Percentiles rank a stretch among this genome's conserved stretches.
These are phyloP conservation scores for Mimumesa dahlbomi DNA, from an alignment of 2,888 invertebrate genomes.

Conservation along the genomic window DNA sequence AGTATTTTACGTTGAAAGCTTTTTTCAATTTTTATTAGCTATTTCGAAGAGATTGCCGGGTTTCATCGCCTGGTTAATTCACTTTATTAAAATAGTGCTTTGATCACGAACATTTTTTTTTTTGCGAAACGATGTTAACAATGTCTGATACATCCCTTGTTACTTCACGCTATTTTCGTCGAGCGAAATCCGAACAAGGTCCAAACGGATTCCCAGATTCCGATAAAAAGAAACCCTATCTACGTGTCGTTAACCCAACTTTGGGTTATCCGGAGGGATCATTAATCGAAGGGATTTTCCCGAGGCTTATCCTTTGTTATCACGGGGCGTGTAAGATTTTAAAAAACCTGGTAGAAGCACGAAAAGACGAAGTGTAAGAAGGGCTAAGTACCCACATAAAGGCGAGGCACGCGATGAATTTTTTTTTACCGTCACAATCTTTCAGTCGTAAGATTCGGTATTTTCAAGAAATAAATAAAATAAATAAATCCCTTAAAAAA, in stretches of 20 bases:
- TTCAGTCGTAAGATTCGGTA: not conserved
- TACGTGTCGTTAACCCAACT: conserved; percentile 42
- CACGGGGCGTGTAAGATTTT: conserved; percentile 36
- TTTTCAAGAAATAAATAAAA: conserved; percentile 3
- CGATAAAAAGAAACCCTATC: conserved; percentile 28
- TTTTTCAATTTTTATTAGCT: too few species aligned
- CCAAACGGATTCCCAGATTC: not conserved
- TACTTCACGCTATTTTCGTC: conserved; percentile 24
- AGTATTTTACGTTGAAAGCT: too few species aligned
- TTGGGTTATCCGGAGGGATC: conserved; percentile 57
- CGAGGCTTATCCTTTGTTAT: conserved; percentile 45
- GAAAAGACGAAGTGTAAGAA: conserved; percentile 21
- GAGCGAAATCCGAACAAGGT: not conserved
- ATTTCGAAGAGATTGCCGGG: too few species aligned
- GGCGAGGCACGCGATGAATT: conserved; percentile 37
- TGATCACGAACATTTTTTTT: too few species aligned
- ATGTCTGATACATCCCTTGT: too few species aligned
- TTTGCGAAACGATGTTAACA: too few species aligned
- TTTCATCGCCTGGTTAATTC: too few species aligned
- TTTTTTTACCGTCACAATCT: not conserved
- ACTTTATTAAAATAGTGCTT: too few species aligned
- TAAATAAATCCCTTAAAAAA: not conserved
- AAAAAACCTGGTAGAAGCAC: conserved; percentile 26
- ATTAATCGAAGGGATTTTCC: conserved; percentile 61
- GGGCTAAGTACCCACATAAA: conserved; percentile 39